Percentiles rank a stretch among this genome's conserved stretches.
Conservation (phyloP, 1,140 invertebrate genomes). For the Maconellicoccus hirsutus region DNA sequence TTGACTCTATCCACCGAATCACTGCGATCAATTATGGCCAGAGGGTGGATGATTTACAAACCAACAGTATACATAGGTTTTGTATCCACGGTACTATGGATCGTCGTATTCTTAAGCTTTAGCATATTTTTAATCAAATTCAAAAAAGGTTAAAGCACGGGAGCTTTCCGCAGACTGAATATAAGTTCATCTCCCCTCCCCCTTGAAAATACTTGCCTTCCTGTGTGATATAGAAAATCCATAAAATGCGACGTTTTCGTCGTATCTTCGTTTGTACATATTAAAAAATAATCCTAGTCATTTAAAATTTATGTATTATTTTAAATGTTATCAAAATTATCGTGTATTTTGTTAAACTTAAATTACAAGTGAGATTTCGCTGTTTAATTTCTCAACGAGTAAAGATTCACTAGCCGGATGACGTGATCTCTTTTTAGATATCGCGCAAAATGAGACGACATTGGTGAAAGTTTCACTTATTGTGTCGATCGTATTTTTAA, state of each 20-base stretch:
- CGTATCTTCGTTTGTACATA: not conserved
- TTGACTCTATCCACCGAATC: constrained; percentile 84
- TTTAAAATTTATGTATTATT: not conserved
- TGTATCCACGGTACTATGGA: constrained; percentile 77
- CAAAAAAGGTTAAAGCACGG: constrained; percentile 49
- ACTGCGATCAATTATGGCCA: constrained; percentile 72
- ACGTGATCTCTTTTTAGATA: too few species aligned
- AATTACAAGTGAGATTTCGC: too few species aligned
- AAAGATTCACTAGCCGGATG: too few species aligned
- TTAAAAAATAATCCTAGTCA: not conserved
- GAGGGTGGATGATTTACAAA: constrained; percentile 74
- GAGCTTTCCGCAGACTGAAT: not conserved
- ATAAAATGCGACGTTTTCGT: not conserved
- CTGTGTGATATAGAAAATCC: not conserved
- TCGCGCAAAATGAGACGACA: too few species aligned
- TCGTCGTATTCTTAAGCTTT: constrained; percentile 67
- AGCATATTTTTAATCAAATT: constrained; percentile 66
- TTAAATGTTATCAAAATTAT: not conserved
- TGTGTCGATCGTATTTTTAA: too few species aligned
- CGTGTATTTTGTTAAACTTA: too few species aligned
- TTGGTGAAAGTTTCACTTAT: too few species aligned
- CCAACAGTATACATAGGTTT: constrained; percentile 80
- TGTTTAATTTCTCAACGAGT: too few species aligned
- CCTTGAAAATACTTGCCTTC: not conserved
- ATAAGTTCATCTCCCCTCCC: not conserved